A percentile compares a stretch with the other conserved stretches of the same genome.
Conservation (phyloP, 2,113 vertebrate species). For the Myocastor coypus region DNA sequence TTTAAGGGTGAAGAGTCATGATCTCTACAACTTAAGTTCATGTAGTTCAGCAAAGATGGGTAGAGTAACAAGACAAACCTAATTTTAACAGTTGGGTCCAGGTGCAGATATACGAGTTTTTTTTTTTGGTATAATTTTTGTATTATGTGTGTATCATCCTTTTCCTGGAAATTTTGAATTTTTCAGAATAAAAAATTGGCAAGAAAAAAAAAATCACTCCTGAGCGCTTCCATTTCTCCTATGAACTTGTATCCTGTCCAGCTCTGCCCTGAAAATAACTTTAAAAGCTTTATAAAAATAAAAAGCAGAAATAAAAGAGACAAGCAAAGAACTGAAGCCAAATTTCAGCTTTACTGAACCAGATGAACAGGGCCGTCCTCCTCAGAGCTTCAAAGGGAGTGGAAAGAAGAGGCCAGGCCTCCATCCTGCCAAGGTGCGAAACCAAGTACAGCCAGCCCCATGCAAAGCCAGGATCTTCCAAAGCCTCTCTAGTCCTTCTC, state of each 20-base stretch:
- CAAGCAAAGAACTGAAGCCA: neutral
- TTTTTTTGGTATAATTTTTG: neutral
- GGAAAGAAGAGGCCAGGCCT: neutral
- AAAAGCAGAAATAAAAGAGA: constrained; percentile 6
- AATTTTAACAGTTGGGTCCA: neutral
- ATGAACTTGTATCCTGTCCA: neutral
- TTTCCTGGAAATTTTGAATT: neutral
- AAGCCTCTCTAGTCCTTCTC: neutral
- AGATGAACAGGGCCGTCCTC: neutral
- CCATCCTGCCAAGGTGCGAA: neutral
- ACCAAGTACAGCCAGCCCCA: neutral
- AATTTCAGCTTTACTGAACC: neutral
- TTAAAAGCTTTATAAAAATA: neutral
- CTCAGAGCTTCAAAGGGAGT: neutral
- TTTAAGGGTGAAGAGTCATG: neutral
- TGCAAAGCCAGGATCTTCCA: neutral
- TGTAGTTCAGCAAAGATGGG: neutral
- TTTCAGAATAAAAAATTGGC: neutral
- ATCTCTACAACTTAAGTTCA: neutral
- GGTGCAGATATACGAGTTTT: neutral
- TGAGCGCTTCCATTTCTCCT: neutral
- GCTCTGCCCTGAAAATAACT: neutral
- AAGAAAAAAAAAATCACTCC: constrained; percentile 20
- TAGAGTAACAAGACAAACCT: constrained; percentile 33
- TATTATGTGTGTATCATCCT: neutral